Evolutionary conservation across 1,140 invertebrate species (phyloP).

Genomic region (Lucilia cuprina): DNA sequence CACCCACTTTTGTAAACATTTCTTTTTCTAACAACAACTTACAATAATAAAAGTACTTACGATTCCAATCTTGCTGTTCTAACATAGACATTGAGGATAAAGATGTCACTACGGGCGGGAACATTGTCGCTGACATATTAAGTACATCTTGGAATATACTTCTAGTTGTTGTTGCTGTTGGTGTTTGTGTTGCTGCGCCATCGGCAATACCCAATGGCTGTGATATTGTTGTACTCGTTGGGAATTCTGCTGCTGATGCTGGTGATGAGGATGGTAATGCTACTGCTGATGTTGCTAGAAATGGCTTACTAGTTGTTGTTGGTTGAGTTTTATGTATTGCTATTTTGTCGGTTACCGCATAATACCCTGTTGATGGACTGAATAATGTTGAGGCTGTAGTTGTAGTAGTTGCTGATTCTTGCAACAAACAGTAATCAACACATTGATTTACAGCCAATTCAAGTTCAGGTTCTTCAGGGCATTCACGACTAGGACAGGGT

Average conservation of each 20-base stretch:
- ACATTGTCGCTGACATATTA: conserved; percentile 63
- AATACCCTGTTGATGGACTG: conserved; percentile 46
- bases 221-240: conserved; percentile 51
- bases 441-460: conserved; percentile 74
- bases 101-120: conserved; percentile 50
- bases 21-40: background rate
- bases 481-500: conserved; percentile 76
- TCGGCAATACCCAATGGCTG: conserved; percentile 44
- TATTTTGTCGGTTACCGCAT: conserved; percentile 44
- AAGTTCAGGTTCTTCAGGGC: conserved; percentile 75
- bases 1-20: background rate
- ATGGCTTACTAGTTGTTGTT: conserved; percentile 23
- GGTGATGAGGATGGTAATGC: conserved; percentile 30
- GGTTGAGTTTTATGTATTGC: background rate
- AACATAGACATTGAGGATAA: conserved; percentile 53
- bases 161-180: conserved; percentile 49
- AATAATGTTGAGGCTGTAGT: conserved; percentile 55
- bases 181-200: conserved; percentile 44
- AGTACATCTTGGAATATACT: conserved; percentile 62
- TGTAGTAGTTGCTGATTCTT: conserved; percentile 46
- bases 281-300: conserved; percentile 20
- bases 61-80: conserved; percentile 55
- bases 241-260: conserved; percentile 37
- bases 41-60: conserved; percentile 49
- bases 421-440: conserved; percentile 72